Evolutionary conservation across 2,113 vertebrate species (phyloP).

Genomic region (Tinamus guttatus): DNA sequence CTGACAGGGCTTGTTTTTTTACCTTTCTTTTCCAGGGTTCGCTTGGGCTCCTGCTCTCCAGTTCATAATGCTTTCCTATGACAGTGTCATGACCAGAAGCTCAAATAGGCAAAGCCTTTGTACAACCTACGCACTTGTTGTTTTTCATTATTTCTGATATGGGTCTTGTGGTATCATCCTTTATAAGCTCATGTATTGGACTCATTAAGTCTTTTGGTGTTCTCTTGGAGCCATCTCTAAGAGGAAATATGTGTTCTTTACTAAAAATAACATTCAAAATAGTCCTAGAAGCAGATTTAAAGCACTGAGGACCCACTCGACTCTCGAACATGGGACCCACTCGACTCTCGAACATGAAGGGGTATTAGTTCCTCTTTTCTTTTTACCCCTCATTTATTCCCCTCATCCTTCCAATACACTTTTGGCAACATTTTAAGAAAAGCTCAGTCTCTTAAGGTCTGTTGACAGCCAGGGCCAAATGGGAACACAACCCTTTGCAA

Average conservation of each 20-base stretch:
- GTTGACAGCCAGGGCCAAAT: neutral
- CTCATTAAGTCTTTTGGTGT: neutral
- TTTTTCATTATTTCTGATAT: neutral
- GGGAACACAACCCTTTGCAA: neutral
- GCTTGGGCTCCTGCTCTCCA: neutral
- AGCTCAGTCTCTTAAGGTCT: neutral
- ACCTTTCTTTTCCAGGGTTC: neutral
- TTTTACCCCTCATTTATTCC: neutral
- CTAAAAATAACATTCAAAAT: neutral
- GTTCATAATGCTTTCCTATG: neutral
- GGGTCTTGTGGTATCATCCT: neutral
- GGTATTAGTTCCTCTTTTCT: neutral
- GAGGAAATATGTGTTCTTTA: neutral
- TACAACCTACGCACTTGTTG: neutral
- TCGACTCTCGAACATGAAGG: neutral
- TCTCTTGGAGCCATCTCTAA: no score
- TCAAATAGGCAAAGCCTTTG: neutral
- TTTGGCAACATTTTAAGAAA: neutral
- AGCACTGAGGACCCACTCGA: neutral
- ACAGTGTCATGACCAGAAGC: neutral
- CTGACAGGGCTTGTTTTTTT: neutral
- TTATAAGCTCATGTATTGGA: no score
- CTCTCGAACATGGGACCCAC: neutral
- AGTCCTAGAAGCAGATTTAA: neutral
- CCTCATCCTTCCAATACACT: neutral